Evolutionary conservation across 2,797 vertebrate genomes (phyloP), one percentile per base, ranked within the genome.

Genomic region (Platalea minor): DNA sequence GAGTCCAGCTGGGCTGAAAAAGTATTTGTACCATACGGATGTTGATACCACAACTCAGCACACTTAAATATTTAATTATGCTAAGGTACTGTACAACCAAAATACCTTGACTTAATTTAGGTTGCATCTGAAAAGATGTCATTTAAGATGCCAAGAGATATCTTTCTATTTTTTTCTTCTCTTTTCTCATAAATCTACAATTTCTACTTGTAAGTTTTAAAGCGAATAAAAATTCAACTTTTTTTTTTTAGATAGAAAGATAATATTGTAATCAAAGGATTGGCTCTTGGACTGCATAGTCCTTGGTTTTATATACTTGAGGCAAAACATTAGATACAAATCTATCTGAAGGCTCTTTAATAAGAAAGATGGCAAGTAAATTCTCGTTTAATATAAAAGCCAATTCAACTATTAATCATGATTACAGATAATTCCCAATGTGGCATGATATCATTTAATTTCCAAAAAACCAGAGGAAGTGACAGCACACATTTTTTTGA

Each of bases 341-440:
- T 95, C 69, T 80, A 85, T 94, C 89, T 85, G 82, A 97, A 96
- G 93, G 78, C 37, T 95, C 72, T 95, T 95, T 94, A 97, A 86
- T 90, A 78, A 95, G 78, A 97, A 97, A 96, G 78, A 98, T 92
- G 77, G 89, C 54, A 95, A 89, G 64, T 70, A 96, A 97, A 97
- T 95, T 97, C 75, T 97, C 35, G 14, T 96, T 95, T 97, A 97
- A 96, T 95, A 96, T 94, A 93, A 97, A 97, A 97, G 63, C 67
- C 88, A 95, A 93, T 97, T 98, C 88, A 94, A 87, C 93, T 96
- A 96, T 97, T 97, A 97, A 97, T 97, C 94, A 96, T 20, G n/a
- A 95, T 95, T 97, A 93, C 37, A 96, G 96, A 97, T 95, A 96
- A 97, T 95, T 93, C 68, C 77, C 85, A 94, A 86, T 56, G 91